A percentile compares a stretch with the other conserved stretches of the same genome.
phyloP scores from a whole-genome alignment of 2,113 vertebrate species.

The Calidris pygmaea region DNA sequence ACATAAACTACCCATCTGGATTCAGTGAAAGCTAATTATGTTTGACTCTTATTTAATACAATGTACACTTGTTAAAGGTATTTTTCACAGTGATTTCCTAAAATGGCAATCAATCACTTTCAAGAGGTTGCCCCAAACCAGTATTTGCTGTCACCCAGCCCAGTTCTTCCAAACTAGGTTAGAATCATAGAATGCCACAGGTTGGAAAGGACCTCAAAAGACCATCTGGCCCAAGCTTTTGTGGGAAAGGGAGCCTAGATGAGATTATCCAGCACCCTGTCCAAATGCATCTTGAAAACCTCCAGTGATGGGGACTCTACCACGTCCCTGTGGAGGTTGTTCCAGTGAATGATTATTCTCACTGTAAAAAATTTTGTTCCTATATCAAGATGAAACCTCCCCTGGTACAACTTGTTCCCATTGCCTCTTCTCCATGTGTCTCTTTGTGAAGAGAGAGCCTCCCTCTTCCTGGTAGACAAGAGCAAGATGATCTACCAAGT shows the following conservation, averaged over 20 bases:
- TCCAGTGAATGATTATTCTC: not conserved
- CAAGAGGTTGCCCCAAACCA: not conserved
- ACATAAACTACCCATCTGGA: not conserved
- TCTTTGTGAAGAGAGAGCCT: not conserved
- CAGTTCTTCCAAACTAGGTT: not conserved
- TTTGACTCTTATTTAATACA: not conserved
- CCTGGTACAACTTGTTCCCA: fast-evolving
- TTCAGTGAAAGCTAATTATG: not conserved
- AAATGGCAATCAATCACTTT: not conserved
- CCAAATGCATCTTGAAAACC: not conserved
- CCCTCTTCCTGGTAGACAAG: not conserved
- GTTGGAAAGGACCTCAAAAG: not conserved
- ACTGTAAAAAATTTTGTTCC: not conserved
- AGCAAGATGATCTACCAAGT: no score
- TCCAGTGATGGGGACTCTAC: not conserved
- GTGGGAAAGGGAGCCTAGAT: not conserved
- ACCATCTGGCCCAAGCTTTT: not conserved
- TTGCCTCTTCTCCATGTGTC: not conserved
- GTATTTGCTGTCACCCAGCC: not conserved
- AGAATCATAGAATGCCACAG: not conserved
- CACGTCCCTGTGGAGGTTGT: not conserved
- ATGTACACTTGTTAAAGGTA: not conserved
- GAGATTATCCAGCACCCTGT: not conserved
- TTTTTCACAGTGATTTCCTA: not conserved
- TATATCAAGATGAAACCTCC: not conserved